Percentiles rank a stretch among this genome's conserved stretches.
These are phyloP conservation scores for Falco columbarius DNA, from an alignment of 2,797 vertebrate species.

Conservation along the genomic window DNA sequence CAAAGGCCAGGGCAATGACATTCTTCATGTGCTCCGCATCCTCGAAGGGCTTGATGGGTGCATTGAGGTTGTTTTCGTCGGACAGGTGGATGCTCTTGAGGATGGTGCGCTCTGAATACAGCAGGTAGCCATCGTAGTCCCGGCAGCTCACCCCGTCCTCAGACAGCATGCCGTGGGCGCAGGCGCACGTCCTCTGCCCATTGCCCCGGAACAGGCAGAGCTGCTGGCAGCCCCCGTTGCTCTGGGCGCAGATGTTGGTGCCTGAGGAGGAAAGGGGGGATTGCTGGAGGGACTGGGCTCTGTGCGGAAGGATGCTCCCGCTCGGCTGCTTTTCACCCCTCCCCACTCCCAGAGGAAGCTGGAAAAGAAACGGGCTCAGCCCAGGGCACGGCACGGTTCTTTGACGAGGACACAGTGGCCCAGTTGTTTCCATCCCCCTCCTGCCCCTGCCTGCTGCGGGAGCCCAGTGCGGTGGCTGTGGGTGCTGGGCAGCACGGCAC, in stretches of 20 bases:
- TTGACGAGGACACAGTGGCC: rapidly evolving
- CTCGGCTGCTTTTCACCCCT: rapidly evolving
- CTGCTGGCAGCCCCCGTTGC: constrained; percentile 93
- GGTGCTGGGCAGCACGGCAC: not conserved
- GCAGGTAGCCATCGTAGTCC: constrained; percentile 94
- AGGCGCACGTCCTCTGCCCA: constrained; percentile 87
- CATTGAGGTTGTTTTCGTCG: constrained; percentile 95
- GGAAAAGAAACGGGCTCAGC: not conserved
- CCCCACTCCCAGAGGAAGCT: rapidly evolving
- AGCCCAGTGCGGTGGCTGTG: not conserved
- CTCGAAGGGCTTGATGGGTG: constrained; percentile 95
- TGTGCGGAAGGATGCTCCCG: not conserved
- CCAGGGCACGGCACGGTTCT: rapidly evolving
- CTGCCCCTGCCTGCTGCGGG: not conserved
- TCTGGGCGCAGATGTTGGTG: constrained; percentile 90
- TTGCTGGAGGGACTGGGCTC: not conserved
- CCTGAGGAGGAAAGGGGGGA: constrained; percentile 74
- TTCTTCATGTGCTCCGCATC: constrained; percentile 98
- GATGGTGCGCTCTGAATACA: constrained; percentile 96
- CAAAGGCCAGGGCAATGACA: constrained; percentile 93
- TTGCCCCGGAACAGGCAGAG: constrained; percentile 90
- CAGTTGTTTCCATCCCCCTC: rapidly evolving
- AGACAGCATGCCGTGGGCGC: constrained; percentile 93
- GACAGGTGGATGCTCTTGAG: constrained; percentile 98
- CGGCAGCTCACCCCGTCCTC: constrained; percentile 89